Percentiles rank a stretch among this genome's conserved stretches.
phyloP scores from a whole-genome alignment of 2,113 vertebrate species.

The Eclectus roratus region DNA sequence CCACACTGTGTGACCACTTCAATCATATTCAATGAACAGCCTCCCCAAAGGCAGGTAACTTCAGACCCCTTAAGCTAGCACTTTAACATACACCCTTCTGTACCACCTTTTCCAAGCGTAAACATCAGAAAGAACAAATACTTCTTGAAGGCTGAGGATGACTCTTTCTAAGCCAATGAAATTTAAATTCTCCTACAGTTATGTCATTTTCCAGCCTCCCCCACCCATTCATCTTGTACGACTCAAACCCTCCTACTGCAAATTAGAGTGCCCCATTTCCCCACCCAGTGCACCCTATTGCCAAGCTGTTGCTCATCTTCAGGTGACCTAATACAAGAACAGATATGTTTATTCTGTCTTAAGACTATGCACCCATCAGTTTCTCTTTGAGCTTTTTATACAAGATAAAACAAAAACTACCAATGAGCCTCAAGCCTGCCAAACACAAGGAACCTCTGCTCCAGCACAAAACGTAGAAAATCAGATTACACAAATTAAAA shows the following conservation, averaged over 20 bases:
- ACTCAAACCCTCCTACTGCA: neutral
- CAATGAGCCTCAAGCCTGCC: neutral
- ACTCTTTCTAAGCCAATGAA: neutral
- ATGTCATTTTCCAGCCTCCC: neutral
- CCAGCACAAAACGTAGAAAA: neutral
- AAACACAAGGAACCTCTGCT: neutral
- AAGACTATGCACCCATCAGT: fast-evolving
- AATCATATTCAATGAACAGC: neutral
- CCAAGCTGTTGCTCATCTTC: conserved; percentile 17
- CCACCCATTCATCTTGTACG: neutral
- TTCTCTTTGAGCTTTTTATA: neutral
- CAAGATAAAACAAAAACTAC: neutral
- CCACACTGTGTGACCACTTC: neutral
- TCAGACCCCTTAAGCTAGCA: neutral
- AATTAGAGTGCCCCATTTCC: neutral
- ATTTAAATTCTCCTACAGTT: neutral
- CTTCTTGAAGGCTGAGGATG: neutral
- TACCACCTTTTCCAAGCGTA: neutral
- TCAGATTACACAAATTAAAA: fast-evolving
- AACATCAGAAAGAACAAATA: neutral
- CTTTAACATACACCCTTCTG: fast-evolving
- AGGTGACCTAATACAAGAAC: neutral
- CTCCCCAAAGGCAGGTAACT: neutral
- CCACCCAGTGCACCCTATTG: neutral
- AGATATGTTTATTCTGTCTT: neutral